These are phyloP conservation scores for Drosophila kuntzei DNA, from an alignment of 2,888 invertebrate genomes.

Conservation along the genomic window DNA sequence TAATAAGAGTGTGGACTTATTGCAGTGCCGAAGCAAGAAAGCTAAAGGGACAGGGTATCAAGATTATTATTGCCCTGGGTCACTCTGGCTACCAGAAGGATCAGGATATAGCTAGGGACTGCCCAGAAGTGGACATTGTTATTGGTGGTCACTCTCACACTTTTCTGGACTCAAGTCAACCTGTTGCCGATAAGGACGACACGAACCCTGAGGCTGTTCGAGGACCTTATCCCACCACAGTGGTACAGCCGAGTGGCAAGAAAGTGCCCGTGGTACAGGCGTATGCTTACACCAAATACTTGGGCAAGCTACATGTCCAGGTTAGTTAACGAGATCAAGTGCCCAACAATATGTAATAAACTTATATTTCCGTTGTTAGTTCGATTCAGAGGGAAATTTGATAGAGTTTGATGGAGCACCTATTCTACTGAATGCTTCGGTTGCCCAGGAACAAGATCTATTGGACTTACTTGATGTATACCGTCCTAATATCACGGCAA, in stretches of 20 bases:
- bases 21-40: constrained; percentile 87
- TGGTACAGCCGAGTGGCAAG: constrained; percentile 90
- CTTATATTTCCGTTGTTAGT: constrained; percentile 82
- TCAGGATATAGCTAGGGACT: constrained; percentile 90
- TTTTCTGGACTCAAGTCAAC: constrained; percentile 91
- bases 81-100: constrained; percentile 94
- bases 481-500: constrained; percentile 86
- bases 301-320: constrained; percentile 90
- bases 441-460: constrained; percentile 89
- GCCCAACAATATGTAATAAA: too few species aligned
- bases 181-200: constrained; percentile 60
- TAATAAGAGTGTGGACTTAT: neutral
- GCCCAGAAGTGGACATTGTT: constrained; percentile 93
- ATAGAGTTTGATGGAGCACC: constrained; percentile 90
- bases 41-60: constrained; percentile 89
- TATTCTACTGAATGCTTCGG: constrained; percentile 89
- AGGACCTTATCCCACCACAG: constrained; percentile 92
- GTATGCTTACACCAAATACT: constrained; percentile 95
- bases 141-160: constrained; percentile 97
- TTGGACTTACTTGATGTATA: constrained; percentile 88
- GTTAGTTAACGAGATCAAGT: constrained; percentile 48
- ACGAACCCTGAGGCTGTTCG: constrained; percentile 62
- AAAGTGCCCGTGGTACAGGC: constrained; percentile 94
- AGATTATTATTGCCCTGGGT: constrained; percentile 95
- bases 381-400: constrained; percentile 91